Evolutionary conservation across 1,140 invertebrate genomes (phyloP).

Genomic region (Drosophila punjabiensis): DNA sequence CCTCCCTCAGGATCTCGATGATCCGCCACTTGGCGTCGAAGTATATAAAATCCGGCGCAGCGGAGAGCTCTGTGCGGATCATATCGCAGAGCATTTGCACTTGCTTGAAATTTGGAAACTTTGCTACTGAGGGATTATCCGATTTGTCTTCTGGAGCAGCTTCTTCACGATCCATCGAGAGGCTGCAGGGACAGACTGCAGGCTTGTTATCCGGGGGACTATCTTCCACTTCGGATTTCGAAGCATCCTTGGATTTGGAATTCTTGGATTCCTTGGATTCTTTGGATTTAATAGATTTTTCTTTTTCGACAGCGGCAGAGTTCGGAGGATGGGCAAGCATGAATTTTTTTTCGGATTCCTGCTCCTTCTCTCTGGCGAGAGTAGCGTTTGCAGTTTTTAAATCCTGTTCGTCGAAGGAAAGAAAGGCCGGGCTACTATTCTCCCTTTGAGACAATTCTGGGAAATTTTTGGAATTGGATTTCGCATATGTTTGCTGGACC

Average conservation of each 20-base stretch:
- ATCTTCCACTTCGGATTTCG: not conserved
- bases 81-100: slow-evolving; percentile 69
- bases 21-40: slow-evolving; percentile 77
- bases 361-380: too few relatives aligned
- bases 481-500: not conserved
- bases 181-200: not conserved
- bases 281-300: not conserved
- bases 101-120: slow-evolving; percentile 32
- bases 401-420: too few relatives aligned
- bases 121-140: not conserved
- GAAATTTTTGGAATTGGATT: not conserved
- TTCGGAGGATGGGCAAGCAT: not conserved
- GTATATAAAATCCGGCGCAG: slow-evolving; percentile 58
- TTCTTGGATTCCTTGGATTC: too few relatives aligned
- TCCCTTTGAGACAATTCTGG: not conserved
- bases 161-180: not conserved
- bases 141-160: too few relatives aligned
- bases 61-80: slow-evolving; percentile 57
- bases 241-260: not conserved
- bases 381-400: too few relatives aligned
- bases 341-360: not conserved
- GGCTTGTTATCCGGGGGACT: not conserved
- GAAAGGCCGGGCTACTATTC: not conserved
- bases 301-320: not conserved
- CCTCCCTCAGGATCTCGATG: slow-evolving; percentile 70